Evolutionary conservation across 2,113 vertebrate species (phyloP).

Genomic region (Pycnonotus jocosus): DNA sequence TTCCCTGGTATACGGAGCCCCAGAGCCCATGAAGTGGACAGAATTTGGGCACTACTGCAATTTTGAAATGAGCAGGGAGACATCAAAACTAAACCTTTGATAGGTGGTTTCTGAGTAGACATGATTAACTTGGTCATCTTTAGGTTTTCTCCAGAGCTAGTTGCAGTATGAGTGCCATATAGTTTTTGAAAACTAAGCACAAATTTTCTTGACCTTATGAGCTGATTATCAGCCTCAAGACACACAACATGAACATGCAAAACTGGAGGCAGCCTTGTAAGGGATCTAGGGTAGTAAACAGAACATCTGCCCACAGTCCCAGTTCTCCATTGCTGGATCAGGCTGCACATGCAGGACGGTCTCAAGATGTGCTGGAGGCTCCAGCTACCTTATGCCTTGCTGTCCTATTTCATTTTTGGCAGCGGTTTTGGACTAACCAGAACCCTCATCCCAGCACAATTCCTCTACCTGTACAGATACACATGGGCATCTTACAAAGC

Average conservation of each 20-base stretch:
- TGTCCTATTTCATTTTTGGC: neutral
- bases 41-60: neutral
- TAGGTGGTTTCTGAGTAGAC: neutral
- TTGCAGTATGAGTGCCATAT: neutral
- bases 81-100: neutral
- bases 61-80: neutral
- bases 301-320: rapidly evolving
- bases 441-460: neutral
- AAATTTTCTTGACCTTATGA: neutral
- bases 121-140: neutral
- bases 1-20: neutral
- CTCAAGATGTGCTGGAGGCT: neutral
- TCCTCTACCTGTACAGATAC: neutral
- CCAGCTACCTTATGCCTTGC: neutral
- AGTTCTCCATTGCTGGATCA: neutral
- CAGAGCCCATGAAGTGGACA: neutral
- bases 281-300: neutral
- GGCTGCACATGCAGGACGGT: too few relatives aligned
- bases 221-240: neutral
- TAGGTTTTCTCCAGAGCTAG: neutral
- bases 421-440: neutral
- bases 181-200: neutral
- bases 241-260: neutral
- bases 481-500: neutral
- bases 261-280: neutral